A percentile compares a stretch with the other conserved stretches of the same genome.
Conservation (phyloP, 2,888 invertebrate species). For the Phasia obesa region DNA sequence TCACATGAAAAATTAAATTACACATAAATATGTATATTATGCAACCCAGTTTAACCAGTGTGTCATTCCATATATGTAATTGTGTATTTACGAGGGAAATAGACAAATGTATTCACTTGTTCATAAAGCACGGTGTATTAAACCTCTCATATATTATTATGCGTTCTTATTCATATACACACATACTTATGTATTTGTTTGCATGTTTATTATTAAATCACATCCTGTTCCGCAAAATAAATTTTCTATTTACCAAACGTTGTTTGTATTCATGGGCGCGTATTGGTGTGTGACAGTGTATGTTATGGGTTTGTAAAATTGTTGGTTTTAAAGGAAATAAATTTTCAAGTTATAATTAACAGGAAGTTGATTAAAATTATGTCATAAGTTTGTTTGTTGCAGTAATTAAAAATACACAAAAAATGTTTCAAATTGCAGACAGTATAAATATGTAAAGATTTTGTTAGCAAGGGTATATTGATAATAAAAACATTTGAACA, state of each 20-base stretch:
- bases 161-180: background rate
- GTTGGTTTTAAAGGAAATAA: constrained; percentile 51
- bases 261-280: background rate
- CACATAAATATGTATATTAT: too few relatives aligned
- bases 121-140: too few relatives aligned
- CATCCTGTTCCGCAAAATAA: constrained; percentile 60
- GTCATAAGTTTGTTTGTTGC: constrained; percentile 28
- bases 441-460: too few relatives aligned
- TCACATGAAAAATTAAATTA: too few relatives aligned
- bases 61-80: too few relatives aligned
- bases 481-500: too few relatives aligned
- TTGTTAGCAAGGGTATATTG: too few relatives aligned
- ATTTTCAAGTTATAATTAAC: constrained; percentile 57
- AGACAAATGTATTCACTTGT: too few relatives aligned
- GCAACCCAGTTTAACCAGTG: background rate
- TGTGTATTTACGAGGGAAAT: too few relatives aligned
- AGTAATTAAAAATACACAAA: constrained; percentile 41
- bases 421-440: background rate
- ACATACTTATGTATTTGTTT: background rate
- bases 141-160: background rate
- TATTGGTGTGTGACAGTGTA: background rate
- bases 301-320: background rate
- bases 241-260: constrained; percentile 39
- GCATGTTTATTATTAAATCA: constrained; percentile 66
- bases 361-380: constrained; percentile 64